Evolutionary conservation across 2,888 invertebrate genomes (phyloP), one percentile per base, ranked within the genome.

Genomic region (Seira sanloemensis): DNA sequence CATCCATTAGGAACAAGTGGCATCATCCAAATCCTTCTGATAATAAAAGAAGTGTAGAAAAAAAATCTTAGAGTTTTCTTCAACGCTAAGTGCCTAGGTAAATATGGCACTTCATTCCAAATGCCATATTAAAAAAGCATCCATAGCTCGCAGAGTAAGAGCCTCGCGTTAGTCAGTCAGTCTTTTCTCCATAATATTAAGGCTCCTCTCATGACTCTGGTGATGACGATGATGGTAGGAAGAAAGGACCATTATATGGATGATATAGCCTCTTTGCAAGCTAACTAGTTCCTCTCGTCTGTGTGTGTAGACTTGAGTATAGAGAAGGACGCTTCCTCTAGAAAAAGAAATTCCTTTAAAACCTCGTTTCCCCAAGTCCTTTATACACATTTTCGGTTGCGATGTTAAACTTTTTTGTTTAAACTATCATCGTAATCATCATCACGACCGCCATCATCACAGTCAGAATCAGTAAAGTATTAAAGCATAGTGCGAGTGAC

Each of bases 51-150:
- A 80, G 74, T 74, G 80, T 26, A 68, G 62, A 75, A 37, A 37
- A 37, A 37, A 80, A 80, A 80, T 80, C 74, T 58, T 58, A 37
- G 80, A 69, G 21, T 80, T 37, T 79, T 74, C 80, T 69, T 81
- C 58, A 69, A 65, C 71, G 69, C 68, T 75, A 81, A 75, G 75
- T 75, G 75, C 65, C 81, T 69, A 75, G 75, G 81, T 81, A 81
- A 81, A 81, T 81, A 81, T 81, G 81, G 81, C 75, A 75, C 81
- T 81, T 81, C 81, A 81, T 81, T 81, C 74, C 75, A 81, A 81
- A 81, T 81, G 75, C 81, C 81, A 81, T 75, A 81, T 81, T 81
- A 75, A 75, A 75, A 81, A 81, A 69, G 81, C 81, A 81, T 81
- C 81, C 75, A 75, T 50, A 62, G 50, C 19, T 68, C 68, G 37